Evolutionary conservation across 2,888 invertebrate species (phyloP).

Genomic region (Agrilus mali): DNA sequence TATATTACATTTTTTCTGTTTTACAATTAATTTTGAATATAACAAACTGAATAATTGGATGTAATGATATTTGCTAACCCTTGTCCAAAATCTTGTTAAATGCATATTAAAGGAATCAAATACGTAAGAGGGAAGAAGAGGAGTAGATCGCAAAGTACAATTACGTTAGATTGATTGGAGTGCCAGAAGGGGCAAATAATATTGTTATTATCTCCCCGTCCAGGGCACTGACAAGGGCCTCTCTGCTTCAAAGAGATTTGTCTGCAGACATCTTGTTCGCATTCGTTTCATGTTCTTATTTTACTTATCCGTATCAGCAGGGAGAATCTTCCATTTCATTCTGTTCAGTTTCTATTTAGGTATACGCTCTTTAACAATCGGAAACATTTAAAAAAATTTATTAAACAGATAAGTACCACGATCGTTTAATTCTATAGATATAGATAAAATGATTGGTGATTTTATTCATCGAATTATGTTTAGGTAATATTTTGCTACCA

Average conservation of each 20-base stretch:
- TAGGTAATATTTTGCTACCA: too few relatives aligned
- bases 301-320: too few relatives aligned
- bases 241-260: conserved; percentile 25
- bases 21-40: too few relatives aligned
- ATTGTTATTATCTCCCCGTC: conserved; percentile 28
- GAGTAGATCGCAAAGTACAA: conserved; percentile 7
- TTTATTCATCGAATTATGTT: too few relatives aligned
- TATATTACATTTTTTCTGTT: too few relatives aligned
- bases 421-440: not conserved
- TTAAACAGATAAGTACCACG: not conserved
- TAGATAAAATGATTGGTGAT: not conserved
- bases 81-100: not conserved
- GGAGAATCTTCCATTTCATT: too few relatives aligned
- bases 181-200: conserved; percentile 28
- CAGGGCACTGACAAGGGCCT: conserved; percentile 23
- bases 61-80: too few relatives aligned
- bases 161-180: conserved; percentile 26
- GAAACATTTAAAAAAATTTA: not conserved
- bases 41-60: too few relatives aligned
- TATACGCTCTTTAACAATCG: too few relatives aligned
- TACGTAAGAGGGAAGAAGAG: conserved; percentile 9
- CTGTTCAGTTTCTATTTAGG: not conserved
- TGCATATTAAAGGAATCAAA: not conserved
- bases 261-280: conserved; percentile 13
- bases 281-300: conserved; percentile 3